phyloP scores from a whole-genome alignment of 2,797 vertebrate genomes.

The Discoglossus pictus region DNA sequence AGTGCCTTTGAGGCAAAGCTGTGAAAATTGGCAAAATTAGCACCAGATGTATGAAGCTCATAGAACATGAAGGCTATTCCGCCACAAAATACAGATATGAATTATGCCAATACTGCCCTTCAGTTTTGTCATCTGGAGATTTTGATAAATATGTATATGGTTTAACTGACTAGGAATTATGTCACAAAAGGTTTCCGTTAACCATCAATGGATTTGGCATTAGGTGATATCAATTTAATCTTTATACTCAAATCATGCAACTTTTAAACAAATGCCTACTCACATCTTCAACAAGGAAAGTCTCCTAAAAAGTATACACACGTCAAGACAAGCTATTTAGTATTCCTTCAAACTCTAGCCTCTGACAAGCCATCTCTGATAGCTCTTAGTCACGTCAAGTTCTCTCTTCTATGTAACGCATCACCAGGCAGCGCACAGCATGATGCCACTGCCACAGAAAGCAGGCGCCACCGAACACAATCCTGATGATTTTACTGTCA shows the following conservation, averaged over 20 bases:
- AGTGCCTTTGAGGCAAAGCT: too few species aligned
- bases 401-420: constrained; percentile 36
- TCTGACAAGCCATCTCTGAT: constrained; percentile 44
- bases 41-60: too few species aligned
- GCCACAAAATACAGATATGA: too few species aligned
- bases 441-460: constrained; percentile 22
- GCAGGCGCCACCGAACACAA: constrained; percentile 26
- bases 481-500: constrained; percentile 33
- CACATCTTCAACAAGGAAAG: constrained; percentile 24
- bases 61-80: too few species aligned
- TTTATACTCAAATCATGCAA: constrained; percentile 12
- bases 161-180: too few species aligned
- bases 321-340: constrained; percentile 40
- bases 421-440: constrained; percentile 44
- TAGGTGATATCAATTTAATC: too few species aligned
- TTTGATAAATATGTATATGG: too few species aligned
- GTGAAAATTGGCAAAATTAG: too few species aligned
- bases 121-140: too few species aligned
- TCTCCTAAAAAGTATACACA: constrained; percentile 12
- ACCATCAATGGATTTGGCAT: too few species aligned
- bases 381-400: constrained; percentile 45
- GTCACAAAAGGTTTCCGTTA: constrained; percentile 14
- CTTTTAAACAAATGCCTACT: constrained; percentile 8
- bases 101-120: too few species aligned
- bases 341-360: constrained; percentile 35